These are phyloP conservation scores for Nothocercus nigrocapillus DNA, from an alignment of 2,113 vertebrate genomes.

Conservation along the genomic window DNA sequence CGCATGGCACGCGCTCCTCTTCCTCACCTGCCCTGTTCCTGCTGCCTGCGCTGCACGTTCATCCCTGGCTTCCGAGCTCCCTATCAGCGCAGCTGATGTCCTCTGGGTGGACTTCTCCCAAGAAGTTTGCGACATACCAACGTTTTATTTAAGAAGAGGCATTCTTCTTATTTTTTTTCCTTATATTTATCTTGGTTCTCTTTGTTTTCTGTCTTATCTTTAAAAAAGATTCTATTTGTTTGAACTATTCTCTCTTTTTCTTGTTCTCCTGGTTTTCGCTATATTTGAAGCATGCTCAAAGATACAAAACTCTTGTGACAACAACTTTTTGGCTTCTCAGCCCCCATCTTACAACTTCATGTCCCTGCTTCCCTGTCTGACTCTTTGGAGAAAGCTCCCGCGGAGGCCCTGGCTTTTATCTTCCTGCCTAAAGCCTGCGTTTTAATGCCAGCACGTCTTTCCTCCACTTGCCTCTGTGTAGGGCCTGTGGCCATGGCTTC, in stretches of 20 bases:
- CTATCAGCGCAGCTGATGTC: too few species aligned
- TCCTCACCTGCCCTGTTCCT: not conserved
- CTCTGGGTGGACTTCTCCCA: not conserved
- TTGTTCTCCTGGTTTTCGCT: not conserved
- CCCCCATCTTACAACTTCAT: not conserved
- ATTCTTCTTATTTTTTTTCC: not conserved
- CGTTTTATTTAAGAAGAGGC: accelerated
- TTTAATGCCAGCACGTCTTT: not conserved
- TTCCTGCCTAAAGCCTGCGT: not conserved
- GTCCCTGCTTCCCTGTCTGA: not conserved
- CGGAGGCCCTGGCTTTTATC: not conserved
- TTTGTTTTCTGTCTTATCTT: not conserved
- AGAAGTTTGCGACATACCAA: accelerated
- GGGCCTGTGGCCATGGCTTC: not conserved
- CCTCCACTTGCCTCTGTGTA: not conserved
- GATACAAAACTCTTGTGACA: not conserved
- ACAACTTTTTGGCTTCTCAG: not conserved
- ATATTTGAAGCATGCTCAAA: accelerated
- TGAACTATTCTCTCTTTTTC: not conserved
- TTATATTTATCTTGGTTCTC: not conserved
- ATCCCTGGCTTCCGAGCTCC: not conserved
- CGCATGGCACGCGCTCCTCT: accelerated
- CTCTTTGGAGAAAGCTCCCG: not conserved
- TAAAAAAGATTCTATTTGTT: not conserved
- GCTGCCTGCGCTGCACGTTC: not conserved